Evolutionary conservation across 2,888 invertebrate species (phyloP), one percentile per base, ranked within the genome.

Genomic region (Drosophila macrothrix): DNA sequence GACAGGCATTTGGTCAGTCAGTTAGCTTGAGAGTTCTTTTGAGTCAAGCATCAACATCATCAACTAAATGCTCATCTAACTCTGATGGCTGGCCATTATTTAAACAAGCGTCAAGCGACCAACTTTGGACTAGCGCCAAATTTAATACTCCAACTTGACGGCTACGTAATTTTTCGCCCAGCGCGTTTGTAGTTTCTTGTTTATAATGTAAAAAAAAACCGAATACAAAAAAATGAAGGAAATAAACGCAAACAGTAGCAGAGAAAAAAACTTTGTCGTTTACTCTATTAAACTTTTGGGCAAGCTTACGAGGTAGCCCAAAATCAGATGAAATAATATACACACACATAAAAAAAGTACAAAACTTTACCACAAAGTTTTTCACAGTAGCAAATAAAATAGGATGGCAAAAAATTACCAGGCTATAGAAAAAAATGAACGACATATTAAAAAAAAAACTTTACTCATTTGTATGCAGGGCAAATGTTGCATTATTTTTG

Each of bases 391-490:
- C 50, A 64, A 67, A 66, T 54, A 58, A 60, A 70, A 76, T 33
- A 68, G 68, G 43, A 68, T 53, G 52, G 52, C 67, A 43, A 73
- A 80, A 82, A 69, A 81, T 81, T 71, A 78, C 80, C 76, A 72
- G 73, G 75, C 72, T 76, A 69, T 65, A 72, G 59, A 70, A 77
- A 70, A 65, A 58, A 67, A 46, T 52, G 29, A 16, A 62, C 50
- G 33, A 69, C 52, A 60, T 35, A 14, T 56, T 43, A 16, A 31
- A 10, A 58, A 29, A 86, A 82, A 85, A 91, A 92, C 86, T 92
- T 92, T 92, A 86, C 90, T 90, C 92, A 92, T 92, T 92, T 92
- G 88, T 92, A 92, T 91, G 90, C 92, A 88, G 83, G 82, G 84
- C 82, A 84, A 91, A 91, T 91, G 88, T 82, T 81, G 85, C 83